phyloP scores from a whole-genome alignment of 2,797 vertebrate species.

The Psittacula echo region DNA sequence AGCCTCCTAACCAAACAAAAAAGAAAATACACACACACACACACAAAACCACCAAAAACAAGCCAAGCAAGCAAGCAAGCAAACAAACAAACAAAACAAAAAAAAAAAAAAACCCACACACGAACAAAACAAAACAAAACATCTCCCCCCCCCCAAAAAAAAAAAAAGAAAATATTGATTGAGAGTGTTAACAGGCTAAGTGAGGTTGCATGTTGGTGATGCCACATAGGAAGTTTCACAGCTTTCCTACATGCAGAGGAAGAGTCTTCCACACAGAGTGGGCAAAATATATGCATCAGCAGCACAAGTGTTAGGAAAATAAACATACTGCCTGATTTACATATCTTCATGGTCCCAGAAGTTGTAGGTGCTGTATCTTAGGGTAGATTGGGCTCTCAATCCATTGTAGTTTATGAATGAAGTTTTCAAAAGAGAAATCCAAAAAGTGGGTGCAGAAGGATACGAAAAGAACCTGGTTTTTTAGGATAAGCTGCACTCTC shows the following conservation, averaged over 20 bases:
- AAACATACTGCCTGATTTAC: neutral
- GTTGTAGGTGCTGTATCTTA: neutral
- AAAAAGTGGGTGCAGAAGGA: neutral
- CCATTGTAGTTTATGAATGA: neutral
- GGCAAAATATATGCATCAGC: neutral
- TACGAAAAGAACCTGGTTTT: neutral
- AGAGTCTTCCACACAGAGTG: neutral
- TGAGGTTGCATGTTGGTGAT: neutral
- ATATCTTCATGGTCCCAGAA: neutral
- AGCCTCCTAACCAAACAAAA: neutral
- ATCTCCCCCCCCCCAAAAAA: too few relatives aligned
- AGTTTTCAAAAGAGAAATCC: neutral
- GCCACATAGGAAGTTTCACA: neutral
- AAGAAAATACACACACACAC: neutral
- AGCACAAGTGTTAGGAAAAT: neutral
- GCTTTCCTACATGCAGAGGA: neutral
- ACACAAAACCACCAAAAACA: neutral
- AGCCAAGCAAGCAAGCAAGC: neutral
- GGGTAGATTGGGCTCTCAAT: neutral
- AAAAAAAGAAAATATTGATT: too few relatives aligned
- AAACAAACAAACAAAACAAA: neutral
- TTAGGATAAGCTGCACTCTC: neutral
- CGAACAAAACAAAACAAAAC: neutral
- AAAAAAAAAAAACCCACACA: neutral
- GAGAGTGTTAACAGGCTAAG: neutral